Base-by-base conservation (phyloP, 2,888 invertebrate genomes). In the Ametastegia equiseti region DNA sequence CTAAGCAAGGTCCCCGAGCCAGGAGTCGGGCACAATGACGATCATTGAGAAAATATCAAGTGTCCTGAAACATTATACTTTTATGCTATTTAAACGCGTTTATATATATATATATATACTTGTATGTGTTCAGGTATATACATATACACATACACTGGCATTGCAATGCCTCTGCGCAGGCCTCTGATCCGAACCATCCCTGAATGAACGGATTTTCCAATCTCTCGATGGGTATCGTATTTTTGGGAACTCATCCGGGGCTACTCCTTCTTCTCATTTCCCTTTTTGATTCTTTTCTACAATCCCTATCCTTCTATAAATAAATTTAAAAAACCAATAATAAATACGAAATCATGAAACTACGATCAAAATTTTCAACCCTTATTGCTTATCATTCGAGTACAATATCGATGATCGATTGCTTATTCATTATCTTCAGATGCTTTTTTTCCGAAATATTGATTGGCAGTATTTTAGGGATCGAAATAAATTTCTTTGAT, bases 11-110 rank as follows among this genome's bases (percentile, higher is more conserved):
- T 54, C 54, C 19, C 63, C 13, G 36, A 13, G 36, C 78, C 27
- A 60, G 60, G 57, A 78, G 78, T 63, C 60, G 60, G 84, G 85
- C 84, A 90, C 91, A 91, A 91, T 91, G 88, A 90, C 86, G 88
- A 90, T 91, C 90, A 89, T 90, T 87, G 89, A 88, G 88, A 90
- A 90, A 91, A 91, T 91, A 91, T 91, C 91, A 87, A 88, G 89
- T 91, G 89, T 91, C 91, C 86, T 78, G 90, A 90, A 91, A 91
- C 90, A 88, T 84, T 90, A 91, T 89, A 91, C 91, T 89, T 90
- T 90, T 84, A 84, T 86, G 85, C 84, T 88, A 87, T 88, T 90
- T 90, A 90, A 90, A 91, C 88, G 89, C 88, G 33, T 54, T 50
- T 75, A 45, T 75, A 54, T 75, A 75, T 19, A 36, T 54, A 27